phyloP scores from a whole-genome alignment of 1,140 invertebrate genomes.

The Saccostrea glomerata region DNA sequence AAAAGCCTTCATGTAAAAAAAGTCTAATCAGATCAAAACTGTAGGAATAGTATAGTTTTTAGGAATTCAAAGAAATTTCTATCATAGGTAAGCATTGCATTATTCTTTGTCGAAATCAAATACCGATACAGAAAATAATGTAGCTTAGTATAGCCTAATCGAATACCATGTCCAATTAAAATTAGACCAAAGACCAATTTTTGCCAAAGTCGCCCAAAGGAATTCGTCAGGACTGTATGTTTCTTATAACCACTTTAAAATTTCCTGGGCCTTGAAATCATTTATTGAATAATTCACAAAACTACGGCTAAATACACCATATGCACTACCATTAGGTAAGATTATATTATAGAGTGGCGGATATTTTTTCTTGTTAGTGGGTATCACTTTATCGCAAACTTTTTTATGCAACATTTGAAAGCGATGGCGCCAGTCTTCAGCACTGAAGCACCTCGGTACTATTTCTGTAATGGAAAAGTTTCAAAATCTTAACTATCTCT shows the following conservation, averaged over 20 bases:
- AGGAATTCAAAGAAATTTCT: neutral
- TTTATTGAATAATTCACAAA: slow-evolving; percentile 72
- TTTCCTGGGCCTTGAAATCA: slow-evolving; percentile 58
- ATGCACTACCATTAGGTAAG: slow-evolving; percentile 74
- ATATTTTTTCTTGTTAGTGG: neutral
- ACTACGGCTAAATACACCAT: slow-evolving; percentile 69
- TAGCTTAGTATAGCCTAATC: neutral
- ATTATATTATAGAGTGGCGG: slow-evolving; percentile 66
- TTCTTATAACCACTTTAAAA: slow-evolving; percentile 68
- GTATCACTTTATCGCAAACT: neutral
- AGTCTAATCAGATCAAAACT: neutral
- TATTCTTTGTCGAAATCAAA: neutral
- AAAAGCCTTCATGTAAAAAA: too few species aligned
- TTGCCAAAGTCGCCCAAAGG: slow-evolving; percentile 74
- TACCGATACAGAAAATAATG: neutral
- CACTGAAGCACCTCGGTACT: slow-evolving; percentile 59
- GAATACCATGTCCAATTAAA: too few species aligned
- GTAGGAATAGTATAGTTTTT: neutral
- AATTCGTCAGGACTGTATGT: slow-evolving; percentile 75
- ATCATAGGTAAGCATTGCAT: neutral
- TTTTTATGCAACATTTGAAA: slow-evolving; percentile 47
- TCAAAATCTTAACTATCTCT: slow-evolving; percentile 73
- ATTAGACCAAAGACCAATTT: slow-evolving; percentile 55
- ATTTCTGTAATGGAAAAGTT: slow-evolving; percentile 69
- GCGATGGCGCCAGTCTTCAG: slow-evolving; percentile 41